Evolutionary conservation across 2,113 vertebrate species (phyloP).

Genomic region (Burhinus oedicnemus): DNA sequence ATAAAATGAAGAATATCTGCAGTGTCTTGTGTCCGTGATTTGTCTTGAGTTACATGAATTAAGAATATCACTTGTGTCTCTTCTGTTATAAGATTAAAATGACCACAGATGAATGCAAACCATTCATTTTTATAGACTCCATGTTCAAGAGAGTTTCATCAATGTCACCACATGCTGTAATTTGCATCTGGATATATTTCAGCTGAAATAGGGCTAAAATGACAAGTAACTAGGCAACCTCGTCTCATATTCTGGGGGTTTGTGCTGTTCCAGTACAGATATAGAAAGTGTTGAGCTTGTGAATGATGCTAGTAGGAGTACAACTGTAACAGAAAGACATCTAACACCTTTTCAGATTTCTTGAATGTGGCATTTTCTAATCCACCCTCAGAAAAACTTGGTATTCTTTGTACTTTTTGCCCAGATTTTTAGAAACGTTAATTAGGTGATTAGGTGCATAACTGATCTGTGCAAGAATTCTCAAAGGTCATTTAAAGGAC

Average conservation of each 20-base stretch:
- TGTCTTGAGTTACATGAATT: neutral
- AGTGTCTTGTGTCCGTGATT: neutral
- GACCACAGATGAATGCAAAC: neutral
- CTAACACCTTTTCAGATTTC: neutral
- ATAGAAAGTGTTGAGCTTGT: neutral
- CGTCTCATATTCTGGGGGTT: neutral
- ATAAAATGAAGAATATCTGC: neutral
- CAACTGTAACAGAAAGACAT: neutral
- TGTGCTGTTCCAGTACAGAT: neutral
- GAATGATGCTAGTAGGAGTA: neutral
- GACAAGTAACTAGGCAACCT: neutral
- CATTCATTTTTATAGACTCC: neutral
- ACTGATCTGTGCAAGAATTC: neutral
- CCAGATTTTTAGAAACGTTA: neutral
- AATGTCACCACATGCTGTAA: fast-evolving
- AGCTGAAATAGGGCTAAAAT: neutral
- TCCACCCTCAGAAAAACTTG: neutral
- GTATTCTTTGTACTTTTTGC: neutral
- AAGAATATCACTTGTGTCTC: neutral
- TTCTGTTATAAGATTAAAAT: neutral
- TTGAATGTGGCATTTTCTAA: neutral
- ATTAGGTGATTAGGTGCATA: neutral
- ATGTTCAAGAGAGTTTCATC: neutral
- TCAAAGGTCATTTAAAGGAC: neutral
- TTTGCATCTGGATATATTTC: neutral